Evolutionary conservation across 2,797 vertebrate genomes (phyloP), one percentile per base, ranked within the genome.

Genomic region (Typhlichthys eigenmanni): DNA sequence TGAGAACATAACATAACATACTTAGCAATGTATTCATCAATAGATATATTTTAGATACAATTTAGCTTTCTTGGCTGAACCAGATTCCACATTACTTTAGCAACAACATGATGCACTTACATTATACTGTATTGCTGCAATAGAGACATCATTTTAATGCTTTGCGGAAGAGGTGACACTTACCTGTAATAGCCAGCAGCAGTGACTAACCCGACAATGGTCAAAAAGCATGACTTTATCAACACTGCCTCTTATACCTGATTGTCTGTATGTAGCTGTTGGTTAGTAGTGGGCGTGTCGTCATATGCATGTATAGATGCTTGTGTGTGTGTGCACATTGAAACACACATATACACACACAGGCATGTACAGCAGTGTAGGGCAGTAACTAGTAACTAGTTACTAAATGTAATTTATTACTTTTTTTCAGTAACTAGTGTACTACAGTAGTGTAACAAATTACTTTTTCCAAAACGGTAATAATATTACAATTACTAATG

Each of bases 151-250:
- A 14, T 56, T 29, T 53, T 29, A 29, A 29, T 24, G 24, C 24
- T 45, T 14, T 17, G 29, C 72, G 60, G 55, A 76, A 78, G 72
- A 84, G 8, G 53, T 46, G 58, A 66, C 16, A 64, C 89, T 85
- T 79, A 91, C 87, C 89, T 89, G 69, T 57, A 68, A 75, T 75
- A 73, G 76, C 29, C 69, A 71, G 56, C 62, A 56, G 62, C 64
- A 72, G 60, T 51, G 75, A 81, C 69, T 80, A 68, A 85, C 74
- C 72, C 74, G 66, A 53, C 58, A 71, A 45, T 52, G 68, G 17
- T 66, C 75, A 78, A 80, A 79, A 83, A 74, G 70, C 55, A 2
- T 71, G 82, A 84, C 81, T 87, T 90, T 85, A 88, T 88, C 88
- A 83, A 84, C 74, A 72, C 66, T 58, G 58, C 74, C 70, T 75